These are phyloP conservation scores for Rotaria macrura DNA, from an alignment of 2,888 invertebrate genomes.

Conservation along the genomic window DNA sequence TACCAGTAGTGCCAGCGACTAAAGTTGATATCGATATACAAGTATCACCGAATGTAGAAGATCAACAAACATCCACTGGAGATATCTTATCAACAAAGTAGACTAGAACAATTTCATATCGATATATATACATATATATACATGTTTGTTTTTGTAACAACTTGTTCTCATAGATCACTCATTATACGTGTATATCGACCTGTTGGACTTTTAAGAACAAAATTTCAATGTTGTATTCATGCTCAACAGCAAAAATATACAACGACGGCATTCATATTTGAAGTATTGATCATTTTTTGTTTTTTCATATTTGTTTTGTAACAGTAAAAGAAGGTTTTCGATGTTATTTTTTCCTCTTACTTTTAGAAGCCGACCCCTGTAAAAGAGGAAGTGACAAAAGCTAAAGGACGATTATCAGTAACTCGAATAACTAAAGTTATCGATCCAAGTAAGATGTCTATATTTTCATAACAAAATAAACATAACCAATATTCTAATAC, in stretches of 20 bases:
- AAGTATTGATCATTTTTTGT: not conserved
- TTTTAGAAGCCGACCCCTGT: not conserved
- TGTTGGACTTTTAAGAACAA: not conserved
- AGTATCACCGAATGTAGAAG: not conserved
- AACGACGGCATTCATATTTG: not conserved
- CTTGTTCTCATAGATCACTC: not conserved
- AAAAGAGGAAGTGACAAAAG: not conserved
- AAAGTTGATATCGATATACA: conserved; percentile 13
- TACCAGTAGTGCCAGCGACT: not conserved
- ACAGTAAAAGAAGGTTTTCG: too few relatives aligned
- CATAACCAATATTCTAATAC: too few relatives aligned
- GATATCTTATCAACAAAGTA: not conserved
- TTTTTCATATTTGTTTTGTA: too few relatives aligned
- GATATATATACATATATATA: too few relatives aligned
- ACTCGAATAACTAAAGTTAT: not conserved
- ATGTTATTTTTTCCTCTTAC: not conserved
- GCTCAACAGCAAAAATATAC: not conserved
- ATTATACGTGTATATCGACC: conserved; percentile 11
- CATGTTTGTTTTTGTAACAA: not conserved
- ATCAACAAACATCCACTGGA: not conserved
- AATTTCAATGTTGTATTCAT: conserved; percentile 13
- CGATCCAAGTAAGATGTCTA: not conserved
- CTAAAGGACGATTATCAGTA: not conserved
- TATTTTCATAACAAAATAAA: not conserved
- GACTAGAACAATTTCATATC: too few relatives aligned